A percentile compares a stretch with the other conserved stretches of the same genome.
Conservation (phyloP, 2,113 vertebrate species). For the Chaetops frenatus region DNA sequence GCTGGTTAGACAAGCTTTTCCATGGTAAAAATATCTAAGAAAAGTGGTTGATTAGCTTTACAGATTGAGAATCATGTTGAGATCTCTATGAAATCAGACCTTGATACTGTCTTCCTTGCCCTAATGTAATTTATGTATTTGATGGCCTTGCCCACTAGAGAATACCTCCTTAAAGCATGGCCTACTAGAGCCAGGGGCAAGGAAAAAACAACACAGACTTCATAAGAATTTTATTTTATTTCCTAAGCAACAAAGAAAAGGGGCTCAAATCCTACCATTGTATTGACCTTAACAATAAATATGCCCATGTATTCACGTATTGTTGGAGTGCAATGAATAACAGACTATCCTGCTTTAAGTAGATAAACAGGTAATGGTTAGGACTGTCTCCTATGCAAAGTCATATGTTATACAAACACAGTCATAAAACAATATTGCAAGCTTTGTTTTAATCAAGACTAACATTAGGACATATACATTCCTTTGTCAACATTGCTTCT, state of each 20-base stretch:
- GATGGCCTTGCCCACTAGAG: neutral
- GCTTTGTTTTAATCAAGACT: constrained; percentile 46
- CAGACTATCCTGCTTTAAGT: constrained; percentile 35
- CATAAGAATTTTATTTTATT: constrained; percentile 1
- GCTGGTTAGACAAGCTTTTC: constrained; percentile 11
- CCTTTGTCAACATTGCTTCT: neutral
- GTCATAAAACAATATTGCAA: constrained; percentile 24
- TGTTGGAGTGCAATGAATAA: constrained; percentile 36
- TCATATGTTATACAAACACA: constrained; percentile 38
- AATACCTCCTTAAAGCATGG: neutral
- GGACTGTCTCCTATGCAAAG: constrained; percentile 25
- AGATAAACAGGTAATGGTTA: constrained; percentile 57
- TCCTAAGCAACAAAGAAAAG: constrained; percentile 16
- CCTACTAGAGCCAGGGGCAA: neutral
- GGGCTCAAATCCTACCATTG: constrained; percentile 21
- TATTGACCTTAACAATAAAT: constrained; percentile 63
- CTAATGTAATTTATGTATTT: constrained; percentile 23
- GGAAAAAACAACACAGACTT: neutral
- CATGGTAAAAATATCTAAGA: neutral
- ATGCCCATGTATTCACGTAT: neutral
- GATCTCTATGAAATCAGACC: constrained; percentile 20
- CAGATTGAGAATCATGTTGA: constrained; percentile 39
- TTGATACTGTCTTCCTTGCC: constrained; percentile 1
- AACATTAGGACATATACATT: neutral
- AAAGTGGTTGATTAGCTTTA: constrained; percentile 43